These are phyloP conservation scores for Enteromius argenteus DNA, from an alignment of 2,797 vertebrate genomes.

Conservation along the genomic window DNA sequence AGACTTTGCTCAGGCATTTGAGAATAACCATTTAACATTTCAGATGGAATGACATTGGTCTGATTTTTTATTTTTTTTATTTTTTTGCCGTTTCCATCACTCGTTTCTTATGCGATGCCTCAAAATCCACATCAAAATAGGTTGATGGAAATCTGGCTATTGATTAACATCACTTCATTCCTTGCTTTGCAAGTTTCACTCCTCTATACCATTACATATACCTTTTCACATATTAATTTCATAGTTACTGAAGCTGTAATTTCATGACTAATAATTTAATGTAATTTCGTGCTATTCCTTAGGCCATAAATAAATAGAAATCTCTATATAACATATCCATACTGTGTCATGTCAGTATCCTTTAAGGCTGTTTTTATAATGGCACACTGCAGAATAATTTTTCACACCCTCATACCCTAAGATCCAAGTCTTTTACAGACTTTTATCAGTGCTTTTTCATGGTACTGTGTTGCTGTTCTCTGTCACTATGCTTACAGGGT, in stretches of 20 bases:
- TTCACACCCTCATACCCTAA: conserved; percentile 15
- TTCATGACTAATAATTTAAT: neutral
- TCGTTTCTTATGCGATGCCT: no score
- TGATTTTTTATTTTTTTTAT: no score
- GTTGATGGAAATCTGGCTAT: no score
- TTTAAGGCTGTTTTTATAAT: conserved; percentile 32
- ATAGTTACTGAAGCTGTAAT: neutral
- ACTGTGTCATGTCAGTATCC: neutral
- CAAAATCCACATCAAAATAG: no score
- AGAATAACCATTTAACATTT: no score
- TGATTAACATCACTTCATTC: neutral
- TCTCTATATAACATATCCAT: neutral
- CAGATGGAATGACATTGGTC: no score
- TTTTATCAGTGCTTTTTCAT: conserved; percentile 40
- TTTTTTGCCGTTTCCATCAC: no score
- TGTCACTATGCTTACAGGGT: conserved; percentile 9
- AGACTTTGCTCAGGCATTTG: no score
- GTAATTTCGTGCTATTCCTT: neutral
- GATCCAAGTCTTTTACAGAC: conserved; percentile 21
- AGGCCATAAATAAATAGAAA: neutral
- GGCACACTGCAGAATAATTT: neutral
- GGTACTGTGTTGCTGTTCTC: conserved; percentile 22
- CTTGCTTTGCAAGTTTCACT: neutral
- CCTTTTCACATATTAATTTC: neutral
- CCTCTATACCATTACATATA: neutral